Percentiles rank a stretch among this genome's conserved stretches.
phyloP scores from a whole-genome alignment of 2,113 vertebrate species.

The Corydoras sp. region DNA sequence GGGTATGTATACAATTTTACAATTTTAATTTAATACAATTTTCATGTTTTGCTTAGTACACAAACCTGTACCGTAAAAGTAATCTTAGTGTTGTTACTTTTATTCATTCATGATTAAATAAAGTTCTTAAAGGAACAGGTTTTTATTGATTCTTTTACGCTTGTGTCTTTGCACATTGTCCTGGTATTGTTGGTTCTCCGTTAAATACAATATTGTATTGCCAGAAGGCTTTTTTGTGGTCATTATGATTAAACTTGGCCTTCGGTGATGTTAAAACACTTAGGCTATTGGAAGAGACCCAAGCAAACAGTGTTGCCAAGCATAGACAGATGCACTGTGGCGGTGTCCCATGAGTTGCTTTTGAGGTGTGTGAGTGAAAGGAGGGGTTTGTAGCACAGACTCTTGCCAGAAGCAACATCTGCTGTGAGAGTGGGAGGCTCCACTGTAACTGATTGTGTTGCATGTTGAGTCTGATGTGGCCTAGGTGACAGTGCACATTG shows the following conservation, averaged over 20 bases:
- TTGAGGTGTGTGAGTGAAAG: conserved; percentile 43
- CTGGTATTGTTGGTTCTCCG: conserved; percentile 1
- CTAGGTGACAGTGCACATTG: conserved; percentile 35
- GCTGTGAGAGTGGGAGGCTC: conserved; percentile 55
- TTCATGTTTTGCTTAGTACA: no score
- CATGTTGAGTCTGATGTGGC: conserved; percentile 36
- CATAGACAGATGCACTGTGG: conserved; percentile 36
- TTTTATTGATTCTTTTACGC: no score
- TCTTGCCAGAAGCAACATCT: conserved; percentile 66
- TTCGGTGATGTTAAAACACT: conserved; percentile 45
- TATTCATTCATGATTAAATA: no score
- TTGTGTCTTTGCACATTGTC: not conserved
- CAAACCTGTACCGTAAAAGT: no score
- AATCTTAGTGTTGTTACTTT: no score
- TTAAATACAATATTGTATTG: not conserved
- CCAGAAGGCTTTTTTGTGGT: conserved; percentile 17
- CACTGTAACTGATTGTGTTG: conserved; percentile 47
- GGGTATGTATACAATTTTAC: no score
- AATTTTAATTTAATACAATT: no score
- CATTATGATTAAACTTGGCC: conserved; percentile 39
- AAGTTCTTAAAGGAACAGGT: no score
- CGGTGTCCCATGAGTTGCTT: conserved; percentile 41
- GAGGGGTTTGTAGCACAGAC: conserved; percentile 45
- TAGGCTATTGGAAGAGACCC: conserved; percentile 30
- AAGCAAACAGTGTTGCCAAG: conserved; percentile 25